phyloP scores from a whole-genome alignment of 2,888 invertebrate species.

The Drosophila emarginata region DNA sequence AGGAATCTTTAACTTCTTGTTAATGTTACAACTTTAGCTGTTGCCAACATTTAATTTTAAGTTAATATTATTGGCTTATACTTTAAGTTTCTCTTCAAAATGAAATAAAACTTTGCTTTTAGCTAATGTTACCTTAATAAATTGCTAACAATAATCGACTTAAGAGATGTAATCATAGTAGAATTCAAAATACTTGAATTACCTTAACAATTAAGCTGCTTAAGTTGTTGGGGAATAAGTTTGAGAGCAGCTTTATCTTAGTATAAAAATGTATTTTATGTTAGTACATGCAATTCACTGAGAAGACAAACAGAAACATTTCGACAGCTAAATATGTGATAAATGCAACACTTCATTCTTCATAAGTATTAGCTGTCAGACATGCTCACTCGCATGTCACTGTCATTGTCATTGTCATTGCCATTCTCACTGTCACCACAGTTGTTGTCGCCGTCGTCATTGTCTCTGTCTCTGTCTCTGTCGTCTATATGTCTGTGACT shows the following conservation, averaged over 20 bases:
- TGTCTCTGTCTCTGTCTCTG: not conserved
- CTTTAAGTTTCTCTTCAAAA: not conserved
- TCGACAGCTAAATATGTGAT: conserved; percentile 6
- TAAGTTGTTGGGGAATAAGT: not conserved
- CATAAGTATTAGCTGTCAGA: conserved; percentile 8
- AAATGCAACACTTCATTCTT: conserved; percentile 6
- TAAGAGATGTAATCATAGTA: not conserved
- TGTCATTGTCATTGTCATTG: not conserved
- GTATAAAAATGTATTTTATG: not conserved
- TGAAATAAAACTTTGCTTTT: not conserved
- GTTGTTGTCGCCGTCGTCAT: not conserved
- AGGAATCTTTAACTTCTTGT: not conserved
- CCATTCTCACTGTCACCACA: conserved; percentile 11
- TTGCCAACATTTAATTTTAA: not conserved
- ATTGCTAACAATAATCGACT: not conserved
- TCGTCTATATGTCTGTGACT: not conserved
- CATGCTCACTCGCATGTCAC: conserved; percentile 16
- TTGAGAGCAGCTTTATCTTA: not conserved
- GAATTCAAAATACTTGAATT: not conserved
- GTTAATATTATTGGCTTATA: not conserved
- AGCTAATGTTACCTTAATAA: not conserved
- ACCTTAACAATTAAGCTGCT: conserved; percentile 2
- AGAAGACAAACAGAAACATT: not conserved
- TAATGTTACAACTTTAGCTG: not conserved
- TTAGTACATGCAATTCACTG: not conserved